A percentile compares a stretch with the other conserved stretches of the same genome.
Conservation (phyloP, 2,797 vertebrate species). For the Sebastes melanostomus region DNA sequence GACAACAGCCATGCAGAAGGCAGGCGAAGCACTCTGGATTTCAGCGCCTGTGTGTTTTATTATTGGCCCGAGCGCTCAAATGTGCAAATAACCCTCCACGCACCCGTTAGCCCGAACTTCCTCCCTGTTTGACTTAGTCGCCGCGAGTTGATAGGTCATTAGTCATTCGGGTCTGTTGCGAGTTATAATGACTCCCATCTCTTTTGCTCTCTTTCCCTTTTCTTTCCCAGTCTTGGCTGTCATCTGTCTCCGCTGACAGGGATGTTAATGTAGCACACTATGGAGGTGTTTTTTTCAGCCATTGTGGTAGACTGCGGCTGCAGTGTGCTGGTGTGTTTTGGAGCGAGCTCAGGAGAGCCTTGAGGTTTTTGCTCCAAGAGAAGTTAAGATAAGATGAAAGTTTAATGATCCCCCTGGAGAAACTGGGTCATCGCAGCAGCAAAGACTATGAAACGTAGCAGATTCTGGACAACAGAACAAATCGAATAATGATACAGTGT, state of each 20-base stretch:
- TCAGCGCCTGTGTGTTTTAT: constrained; percentile 28
- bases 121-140: constrained; percentile 52
- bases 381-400: constrained; percentile 63
- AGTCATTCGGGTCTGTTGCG: constrained; percentile 48
- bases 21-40: constrained; percentile 23
- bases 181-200: constrained; percentile 37
- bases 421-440: constrained; percentile 59
- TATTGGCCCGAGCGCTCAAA: constrained; percentile 38
- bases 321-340: constrained; percentile 12
- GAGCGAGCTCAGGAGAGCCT: constrained; percentile 49
- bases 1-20: constrained; percentile 54
- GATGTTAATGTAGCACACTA: constrained; percentile 32
- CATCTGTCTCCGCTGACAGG: constrained; percentile 40
- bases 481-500: constrained; percentile 19
- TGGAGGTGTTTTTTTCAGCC: constrained; percentile 23
- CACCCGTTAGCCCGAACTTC: constrained; percentile 47
- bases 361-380: constrained; percentile 50
- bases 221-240: constrained; percentile 17
- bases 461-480: constrained; percentile 36
- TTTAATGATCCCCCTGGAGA: constrained; percentile 67
- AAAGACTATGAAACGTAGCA: constrained; percentile 36
- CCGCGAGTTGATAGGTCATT: constrained; percentile 55
- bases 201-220: not conserved
- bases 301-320: constrained; percentile 6
- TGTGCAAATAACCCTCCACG: constrained; percentile 52